A percentile compares a stretch with the other conserved stretches of the same genome.
Conservation (phyloP, 2,113 vertebrate species). For the Tetraodon nigroviridis region DNA sequence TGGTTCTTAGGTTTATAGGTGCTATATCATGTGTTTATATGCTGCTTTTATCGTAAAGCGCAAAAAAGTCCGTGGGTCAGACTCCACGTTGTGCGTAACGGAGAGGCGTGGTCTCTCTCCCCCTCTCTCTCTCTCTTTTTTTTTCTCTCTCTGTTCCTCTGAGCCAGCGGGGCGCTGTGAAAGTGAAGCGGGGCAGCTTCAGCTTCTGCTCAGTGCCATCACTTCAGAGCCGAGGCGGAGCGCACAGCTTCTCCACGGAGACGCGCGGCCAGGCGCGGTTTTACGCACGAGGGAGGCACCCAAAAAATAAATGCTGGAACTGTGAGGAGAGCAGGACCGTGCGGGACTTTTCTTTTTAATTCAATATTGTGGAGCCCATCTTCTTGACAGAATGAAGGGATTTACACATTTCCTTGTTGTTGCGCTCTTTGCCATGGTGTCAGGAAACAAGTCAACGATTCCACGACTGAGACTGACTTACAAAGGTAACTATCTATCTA, state of each 20-base stretch:
- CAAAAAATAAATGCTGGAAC: constrained; percentile 3
- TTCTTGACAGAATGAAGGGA: constrained; percentile 40
- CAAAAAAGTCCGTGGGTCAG: not conserved
- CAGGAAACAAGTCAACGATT: constrained; percentile 53
- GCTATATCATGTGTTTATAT: no score
- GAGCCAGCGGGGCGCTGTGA: constrained; percentile 26
- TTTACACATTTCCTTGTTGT: constrained; percentile 33
- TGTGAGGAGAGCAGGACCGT: constrained; percentile 5
- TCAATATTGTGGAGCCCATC: constrained; percentile 8
- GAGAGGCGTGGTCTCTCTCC: constrained; percentile 1
- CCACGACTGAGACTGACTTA: constrained; percentile 60
- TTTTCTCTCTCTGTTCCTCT: constrained; percentile 13
- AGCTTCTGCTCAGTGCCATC: not conserved
- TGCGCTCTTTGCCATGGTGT: constrained; percentile 31
- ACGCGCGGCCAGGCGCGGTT: not conserved
- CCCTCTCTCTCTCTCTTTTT: constrained; percentile 8
- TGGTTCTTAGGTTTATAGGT: no score
- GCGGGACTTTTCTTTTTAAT: not conserved
- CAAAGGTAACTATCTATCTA: constrained; percentile 50
- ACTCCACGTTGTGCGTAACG: not conserved
- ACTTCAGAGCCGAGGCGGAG: no score
- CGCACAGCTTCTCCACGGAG: no score
- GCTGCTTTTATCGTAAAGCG: no score
- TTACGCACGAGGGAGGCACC: constrained; percentile 21
- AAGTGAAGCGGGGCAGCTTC: constrained; percentile 12